Base-by-base conservation (phyloP, 2,888 invertebrate species). In the Pammene fasciana region DNA sequence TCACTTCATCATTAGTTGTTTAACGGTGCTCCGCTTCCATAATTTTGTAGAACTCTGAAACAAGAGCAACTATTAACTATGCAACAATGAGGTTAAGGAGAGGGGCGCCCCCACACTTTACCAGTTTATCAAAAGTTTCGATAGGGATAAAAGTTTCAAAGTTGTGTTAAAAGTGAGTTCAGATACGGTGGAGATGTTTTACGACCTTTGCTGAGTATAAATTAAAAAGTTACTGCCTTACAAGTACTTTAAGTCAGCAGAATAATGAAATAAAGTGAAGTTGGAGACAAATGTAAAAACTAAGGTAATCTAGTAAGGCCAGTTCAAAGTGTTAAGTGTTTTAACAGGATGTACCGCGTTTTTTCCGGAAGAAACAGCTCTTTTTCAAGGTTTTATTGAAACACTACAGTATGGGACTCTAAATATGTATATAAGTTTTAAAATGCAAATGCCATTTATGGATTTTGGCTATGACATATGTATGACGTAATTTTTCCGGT, bases 1-100 rank as follows among this genome's bases (percentile, higher is more conserved):
- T 72, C 34, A 65, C 34, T 81, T 79, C 85, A 85, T 88, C 70
- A 74, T 77, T 74, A 62, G 60, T 71, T 57, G 18, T 61, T 57
- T 57, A 10, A 65, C 9, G 50, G 18, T 45, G 50, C 52, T 57
- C 55, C 55, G 38, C 50, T 38, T 65, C 34, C 57, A 38, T 68
- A 59, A 45, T 68, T 59, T 11, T 18, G 65, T n/a, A 10, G 50
- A 50, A 57, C 11, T 56, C 67, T 68, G 62, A 7, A 68, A 68
- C 68, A 68, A 60, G 38, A 36, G 45, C 38, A 52, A 64, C 64
- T 52, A 43, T 68, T 68, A 68, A 52, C 57, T 65, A 52, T 68
- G 68, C 14, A 46, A 18, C 26, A 65, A 59, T 36, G 52, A 59
- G 64, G 36, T 65, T 59, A 65, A 59, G 9, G 10, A 14, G 55